Evolutionary conservation across 2,888 invertebrate genomes (phyloP).

Genomic region (Liopterus haemorrhoidalis): DNA sequence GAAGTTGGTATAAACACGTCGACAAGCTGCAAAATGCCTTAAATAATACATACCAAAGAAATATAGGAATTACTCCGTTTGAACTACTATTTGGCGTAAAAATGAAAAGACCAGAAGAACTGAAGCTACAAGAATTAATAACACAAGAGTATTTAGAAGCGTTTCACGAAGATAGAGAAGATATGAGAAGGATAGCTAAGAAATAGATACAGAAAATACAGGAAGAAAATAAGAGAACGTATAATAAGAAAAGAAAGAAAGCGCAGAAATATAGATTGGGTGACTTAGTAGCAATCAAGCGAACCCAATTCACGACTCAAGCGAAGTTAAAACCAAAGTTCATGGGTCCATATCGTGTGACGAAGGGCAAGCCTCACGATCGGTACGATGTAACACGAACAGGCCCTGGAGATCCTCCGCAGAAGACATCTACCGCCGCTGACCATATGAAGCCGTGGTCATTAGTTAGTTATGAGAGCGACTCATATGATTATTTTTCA

Average conservation of each 20-base stretch:
- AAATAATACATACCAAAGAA: constrained; percentile 20
- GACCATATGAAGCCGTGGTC: constrained; percentile 32
- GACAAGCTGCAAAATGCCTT: constrained; percentile 10
- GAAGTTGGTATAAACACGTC: constrained; percentile 21
- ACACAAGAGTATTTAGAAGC: constrained; percentile 22
- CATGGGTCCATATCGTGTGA: constrained; percentile 29
- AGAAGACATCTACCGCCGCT: constrained; percentile 26
- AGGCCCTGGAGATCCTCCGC: too few relatives aligned
- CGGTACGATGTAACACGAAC: constrained; percentile 29
- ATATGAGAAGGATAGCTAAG: constrained; percentile 15
- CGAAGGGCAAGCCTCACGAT: constrained; percentile 23
- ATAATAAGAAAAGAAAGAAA: constrained; percentile 18
- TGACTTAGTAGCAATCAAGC: constrained; percentile 26
- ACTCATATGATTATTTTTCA: too few relatives aligned
- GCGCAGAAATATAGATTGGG: constrained; percentile 23
- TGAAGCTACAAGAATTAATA: constrained; percentile 14
- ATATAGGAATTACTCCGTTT: constrained; percentile 18
- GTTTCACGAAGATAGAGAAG: constrained; percentile 20
- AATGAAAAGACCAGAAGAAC: constrained; percentile 20
- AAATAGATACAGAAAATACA: constrained; percentile 25
- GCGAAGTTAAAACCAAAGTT: constrained; percentile 29
- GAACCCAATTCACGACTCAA: constrained; percentile 29
- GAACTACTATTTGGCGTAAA: constrained; percentile 22
- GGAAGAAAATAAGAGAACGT: constrained; percentile 17
- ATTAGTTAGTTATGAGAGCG: too few relatives aligned